Conservation (phyloP, 2,888 invertebrate genomes). For the Empis livida region DNA sequence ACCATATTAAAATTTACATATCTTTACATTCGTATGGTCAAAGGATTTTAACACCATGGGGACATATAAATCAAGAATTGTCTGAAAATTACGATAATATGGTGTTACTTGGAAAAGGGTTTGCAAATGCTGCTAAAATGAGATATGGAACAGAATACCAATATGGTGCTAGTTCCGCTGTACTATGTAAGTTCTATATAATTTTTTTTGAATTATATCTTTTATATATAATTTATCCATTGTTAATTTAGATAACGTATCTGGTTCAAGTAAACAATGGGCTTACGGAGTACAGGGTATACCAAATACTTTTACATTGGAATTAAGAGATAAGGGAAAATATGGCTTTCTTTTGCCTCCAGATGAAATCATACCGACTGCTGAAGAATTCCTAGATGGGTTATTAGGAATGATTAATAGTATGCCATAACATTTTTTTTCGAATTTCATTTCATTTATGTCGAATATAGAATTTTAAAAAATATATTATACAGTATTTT, state of each 20-base stretch:
- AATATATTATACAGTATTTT: no score
- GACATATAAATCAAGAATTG: conserved; percentile 32
- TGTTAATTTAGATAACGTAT: conserved; percentile 29
- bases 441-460: no score
- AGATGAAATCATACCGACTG: conserved; percentile 46
- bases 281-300: conserved; percentile 38
- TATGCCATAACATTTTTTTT: not conserved
- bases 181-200: conserved; percentile 37
- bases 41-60: conserved; percentile 45
- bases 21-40: conserved; percentile 55
- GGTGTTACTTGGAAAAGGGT: conserved; percentile 39
- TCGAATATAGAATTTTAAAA: no score
- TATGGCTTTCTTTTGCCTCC: conserved; percentile 57
- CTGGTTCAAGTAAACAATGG: conserved; percentile 41
- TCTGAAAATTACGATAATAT: conserved; percentile 37
- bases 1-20: conserved; percentile 39
- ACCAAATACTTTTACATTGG: conserved; percentile 42
- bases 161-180: conserved; percentile 42
- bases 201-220: no score
- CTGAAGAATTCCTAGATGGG: conserved; percentile 44
- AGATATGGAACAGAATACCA: conserved; percentile 39
- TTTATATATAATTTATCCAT: no score
- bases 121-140: conserved; percentile 37
- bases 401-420: conserved; percentile 32
- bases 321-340: conserved; percentile 51